Percentiles rank a stretch among this genome's conserved stretches.
phyloP scores from a whole-genome alignment of 2,888 invertebrate genomes.

The Nephrotoma flavescens region DNA sequence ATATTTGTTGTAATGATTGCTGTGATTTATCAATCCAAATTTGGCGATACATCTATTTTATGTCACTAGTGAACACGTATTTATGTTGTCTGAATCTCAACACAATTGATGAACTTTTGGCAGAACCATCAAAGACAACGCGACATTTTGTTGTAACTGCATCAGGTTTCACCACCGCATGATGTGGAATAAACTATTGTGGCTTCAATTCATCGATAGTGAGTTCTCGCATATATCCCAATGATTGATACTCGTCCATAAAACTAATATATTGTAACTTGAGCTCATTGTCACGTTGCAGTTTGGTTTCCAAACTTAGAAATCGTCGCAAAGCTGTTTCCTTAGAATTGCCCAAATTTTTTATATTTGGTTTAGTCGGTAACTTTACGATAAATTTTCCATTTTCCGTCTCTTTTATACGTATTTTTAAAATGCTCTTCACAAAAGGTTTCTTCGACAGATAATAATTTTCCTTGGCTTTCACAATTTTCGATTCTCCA shows the following conservation, averaged over 20 bases:
- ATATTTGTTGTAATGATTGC: background rate
- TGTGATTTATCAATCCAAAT: background rate
- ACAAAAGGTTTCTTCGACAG: background rate
- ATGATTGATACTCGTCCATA: background rate
- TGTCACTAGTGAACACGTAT: constrained; percentile 9
- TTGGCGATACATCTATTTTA: constrained; percentile 6
- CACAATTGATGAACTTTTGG: no score
- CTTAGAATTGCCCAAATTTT: background rate
- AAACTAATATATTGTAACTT: no score
- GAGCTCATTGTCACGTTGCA: no score
- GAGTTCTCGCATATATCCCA: background rate
- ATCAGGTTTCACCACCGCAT: constrained; percentile 10
- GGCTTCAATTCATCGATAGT: background rate
- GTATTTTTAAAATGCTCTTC: background rate
- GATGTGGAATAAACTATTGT: constrained; percentile 14
- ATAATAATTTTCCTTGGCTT: background rate
- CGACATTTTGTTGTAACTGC: constrained; percentile 7
- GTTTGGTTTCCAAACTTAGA: background rate
- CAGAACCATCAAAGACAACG: background rate
- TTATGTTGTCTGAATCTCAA: constrained; percentile 3
- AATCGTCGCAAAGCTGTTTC: background rate
- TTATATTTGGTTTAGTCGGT: background rate
- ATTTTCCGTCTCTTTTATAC: background rate
- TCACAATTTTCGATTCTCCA: background rate
- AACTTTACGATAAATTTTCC: background rate